Evolutionary conservation across 2,888 invertebrate species (phyloP).

Genomic region (Auanema freiburgensis): DNA sequence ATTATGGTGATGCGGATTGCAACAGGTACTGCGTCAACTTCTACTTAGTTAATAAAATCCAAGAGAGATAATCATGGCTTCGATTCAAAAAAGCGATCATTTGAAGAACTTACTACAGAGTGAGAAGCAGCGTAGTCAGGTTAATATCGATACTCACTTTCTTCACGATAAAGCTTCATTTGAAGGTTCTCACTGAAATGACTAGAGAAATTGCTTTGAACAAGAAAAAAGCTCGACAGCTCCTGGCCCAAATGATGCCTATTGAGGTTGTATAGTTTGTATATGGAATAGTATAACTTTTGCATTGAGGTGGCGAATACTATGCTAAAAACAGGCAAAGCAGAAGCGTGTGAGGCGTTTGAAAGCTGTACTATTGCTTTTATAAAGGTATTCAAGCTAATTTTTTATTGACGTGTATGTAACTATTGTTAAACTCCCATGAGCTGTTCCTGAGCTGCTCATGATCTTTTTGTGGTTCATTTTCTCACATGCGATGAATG

Average conservation of each 20-base stretch:
- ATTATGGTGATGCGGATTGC: conserved; percentile 97
- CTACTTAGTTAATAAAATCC: not conserved
- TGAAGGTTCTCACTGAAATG: conserved; percentile 87
- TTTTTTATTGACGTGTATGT: conserved; percentile 1
- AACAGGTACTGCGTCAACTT: conserved; percentile 68
- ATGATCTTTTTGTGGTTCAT: not conserved
- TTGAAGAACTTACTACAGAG: conserved; percentile 89
- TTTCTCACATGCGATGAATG: not conserved
- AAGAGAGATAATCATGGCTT: conserved; percentile 86
- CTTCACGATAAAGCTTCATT: too few relatives aligned
- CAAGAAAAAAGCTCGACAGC: conserved; percentile 90
- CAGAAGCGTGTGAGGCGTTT: conserved; percentile 77
- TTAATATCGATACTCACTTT: too few relatives aligned
- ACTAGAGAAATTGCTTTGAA: conserved; percentile 93
- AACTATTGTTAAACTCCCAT: too few relatives aligned
- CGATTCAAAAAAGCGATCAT: conserved; percentile 90
- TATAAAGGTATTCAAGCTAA: conserved; percentile 83
- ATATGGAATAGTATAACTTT: not conserved
- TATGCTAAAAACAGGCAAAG: conserved; percentile 37
- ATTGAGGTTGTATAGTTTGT: conserved; percentile 76
- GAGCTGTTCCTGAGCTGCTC: not conserved
- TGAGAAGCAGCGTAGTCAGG: conserved; percentile 80
- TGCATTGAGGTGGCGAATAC: conserved; percentile 32
- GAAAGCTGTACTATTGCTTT: conserved; percentile 92
- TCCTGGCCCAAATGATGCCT: conserved; percentile 97